These are phyloP conservation scores for Barnardius zonarius DNA, from an alignment of 2,113 vertebrate genomes.

Conservation along the genomic window DNA sequence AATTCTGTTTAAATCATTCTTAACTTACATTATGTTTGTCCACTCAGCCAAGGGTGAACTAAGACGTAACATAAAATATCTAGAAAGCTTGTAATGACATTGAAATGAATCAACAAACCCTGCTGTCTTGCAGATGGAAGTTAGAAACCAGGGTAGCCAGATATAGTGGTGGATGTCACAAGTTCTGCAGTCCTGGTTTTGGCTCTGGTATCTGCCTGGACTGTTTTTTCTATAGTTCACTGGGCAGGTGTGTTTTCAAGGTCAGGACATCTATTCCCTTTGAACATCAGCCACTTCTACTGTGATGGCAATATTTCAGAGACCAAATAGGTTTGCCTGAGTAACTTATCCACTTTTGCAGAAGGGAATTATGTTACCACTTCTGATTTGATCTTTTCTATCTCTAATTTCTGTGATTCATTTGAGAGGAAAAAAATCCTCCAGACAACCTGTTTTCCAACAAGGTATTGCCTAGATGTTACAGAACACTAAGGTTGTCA, in stretches of 20 bases:
- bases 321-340: slow-evolving; percentile 36
- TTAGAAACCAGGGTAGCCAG: not conserved
- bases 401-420: slow-evolving; percentile 30
- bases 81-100: not conserved
- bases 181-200: not conserved
- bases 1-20: not conserved
- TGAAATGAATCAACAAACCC: not conserved
- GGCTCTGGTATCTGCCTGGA: not conserved
- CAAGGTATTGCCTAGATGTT: slow-evolving; percentile 1
- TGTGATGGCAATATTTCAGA: not conserved
- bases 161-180: not conserved
- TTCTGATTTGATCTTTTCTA: slow-evolving; percentile 23
- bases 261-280: not conserved
- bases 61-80: not conserved
- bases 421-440: not conserved
- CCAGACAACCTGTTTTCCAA: not conserved
- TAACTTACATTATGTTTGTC: not conserved
- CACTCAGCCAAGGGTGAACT: not conserved
- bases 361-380: slow-evolving; percentile 35
- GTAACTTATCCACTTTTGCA: slow-evolving; percentile 48
- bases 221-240: not conserved
- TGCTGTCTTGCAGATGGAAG: not conserved
- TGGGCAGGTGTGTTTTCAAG: not conserved
- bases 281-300: not conserved
- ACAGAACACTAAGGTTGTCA: slow-evolving; percentile 4